phyloP scores from a whole-genome alignment of 2,888 invertebrate species.

The Sericinus montela region DNA sequence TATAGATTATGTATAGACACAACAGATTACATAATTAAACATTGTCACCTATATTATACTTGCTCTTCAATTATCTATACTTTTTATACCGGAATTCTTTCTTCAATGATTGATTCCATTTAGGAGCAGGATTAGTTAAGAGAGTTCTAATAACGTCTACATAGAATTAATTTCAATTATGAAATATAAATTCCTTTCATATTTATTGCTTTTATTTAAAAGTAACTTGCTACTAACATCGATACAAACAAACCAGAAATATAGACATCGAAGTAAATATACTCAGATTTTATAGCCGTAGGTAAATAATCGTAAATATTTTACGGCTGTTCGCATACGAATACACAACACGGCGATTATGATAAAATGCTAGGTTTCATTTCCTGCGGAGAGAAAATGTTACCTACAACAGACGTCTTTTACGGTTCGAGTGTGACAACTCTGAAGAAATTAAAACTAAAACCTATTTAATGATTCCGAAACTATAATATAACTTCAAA shows the following conservation, averaged over 20 bases:
- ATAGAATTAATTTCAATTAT: too few relatives aligned
- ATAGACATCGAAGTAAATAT: constrained; percentile 28
- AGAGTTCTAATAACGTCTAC: too few relatives aligned
- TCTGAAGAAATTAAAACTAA: constrained; percentile 18
- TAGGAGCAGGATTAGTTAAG: too few relatives aligned
- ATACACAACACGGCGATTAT: constrained; percentile 27
- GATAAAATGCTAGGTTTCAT: constrained; percentile 34
- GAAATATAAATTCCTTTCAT: too few relatives aligned
- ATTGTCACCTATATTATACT: too few relatives aligned
- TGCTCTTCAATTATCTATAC: too few relatives aligned
- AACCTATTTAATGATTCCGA: not conserved
- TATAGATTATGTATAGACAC: too few relatives aligned
- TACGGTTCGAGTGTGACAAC: constrained; percentile 23
- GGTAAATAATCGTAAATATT: constrained; percentile 52
- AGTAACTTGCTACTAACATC: constrained; percentile 9
- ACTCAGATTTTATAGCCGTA: constrained; percentile 21
- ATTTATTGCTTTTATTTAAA: too few relatives aligned
- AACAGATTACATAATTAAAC: too few relatives aligned
- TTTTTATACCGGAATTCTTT: too few relatives aligned
- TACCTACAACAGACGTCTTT: constrained; percentile 23
- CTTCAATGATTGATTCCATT: too few relatives aligned
- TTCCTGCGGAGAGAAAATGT: constrained; percentile 17
- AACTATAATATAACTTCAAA: too few relatives aligned
- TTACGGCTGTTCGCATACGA: constrained; percentile 35
- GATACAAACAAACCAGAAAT: constrained; percentile 26